A percentile compares a stretch with the other conserved stretches of the same genome.
These are phyloP conservation scores for Aplochiton taeniatus DNA, from an alignment of 2,797 vertebrate genomes.

Conservation along the genomic window DNA sequence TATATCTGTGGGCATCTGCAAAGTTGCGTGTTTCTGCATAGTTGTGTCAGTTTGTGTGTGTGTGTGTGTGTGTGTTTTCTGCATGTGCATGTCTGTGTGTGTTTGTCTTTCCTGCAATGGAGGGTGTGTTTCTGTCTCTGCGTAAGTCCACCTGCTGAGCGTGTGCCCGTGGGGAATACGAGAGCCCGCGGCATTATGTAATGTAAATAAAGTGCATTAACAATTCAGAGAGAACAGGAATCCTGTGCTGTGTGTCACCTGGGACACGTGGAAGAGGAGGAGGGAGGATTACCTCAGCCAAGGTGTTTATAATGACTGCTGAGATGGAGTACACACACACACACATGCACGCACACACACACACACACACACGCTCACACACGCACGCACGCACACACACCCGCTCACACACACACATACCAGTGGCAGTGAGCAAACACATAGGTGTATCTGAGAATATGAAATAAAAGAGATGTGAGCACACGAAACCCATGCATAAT, in stretches of 20 bases:
- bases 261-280: neutral
- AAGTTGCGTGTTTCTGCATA: neutral
- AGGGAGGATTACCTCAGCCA: neutral
- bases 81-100: no score
- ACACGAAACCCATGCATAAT: neutral
- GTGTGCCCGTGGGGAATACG: slow-evolving; percentile 47
- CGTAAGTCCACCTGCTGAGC: neutral
- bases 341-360: slow-evolving; percentile 18
- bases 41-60: neutral
- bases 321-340: slow-evolving; percentile 2
- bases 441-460: no score
- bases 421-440: no score
- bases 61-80: no score
- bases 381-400: no score
- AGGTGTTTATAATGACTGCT: no score
- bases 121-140: neutral
- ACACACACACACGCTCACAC: no score
- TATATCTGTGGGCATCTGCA: neutral
- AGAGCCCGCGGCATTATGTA: slow-evolving; percentile 25
- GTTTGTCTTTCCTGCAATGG: no score
- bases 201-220: slow-evolving; percentile 4
- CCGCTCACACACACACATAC: neutral
- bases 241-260: slow-evolving; percentile 39
- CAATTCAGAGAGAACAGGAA: neutral
- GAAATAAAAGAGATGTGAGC: no score